Base-by-base conservation (phyloP, 2,888 invertebrate genomes). In the Leucophora obtusa region DNA sequence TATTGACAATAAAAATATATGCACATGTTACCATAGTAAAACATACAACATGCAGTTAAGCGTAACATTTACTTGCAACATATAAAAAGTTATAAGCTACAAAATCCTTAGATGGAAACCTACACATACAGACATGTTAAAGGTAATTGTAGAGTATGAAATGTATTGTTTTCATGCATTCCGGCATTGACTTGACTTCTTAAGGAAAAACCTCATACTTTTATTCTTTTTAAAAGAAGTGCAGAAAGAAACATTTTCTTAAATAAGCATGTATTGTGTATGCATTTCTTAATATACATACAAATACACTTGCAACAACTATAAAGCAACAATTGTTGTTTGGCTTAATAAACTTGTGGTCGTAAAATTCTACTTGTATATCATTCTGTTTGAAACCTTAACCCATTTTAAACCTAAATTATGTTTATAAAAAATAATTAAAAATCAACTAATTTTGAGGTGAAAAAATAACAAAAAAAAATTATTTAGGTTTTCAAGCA, bases 291-390 rank as follows among this genome's bases (percentile, higher is more conserved):
- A 10, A 60, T 59, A 66, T 28, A 60, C 18, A 11, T 71, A 28
- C 56, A 58, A 63, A 54, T 59, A 69, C 63, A 60, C 62, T 50
- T 69, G 47, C 69, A 72, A 65, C 77, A 81, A 21, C 65, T 73
- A 77, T 81, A 81, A 77, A 81, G 73, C 74, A 81, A 77, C 81
- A 81, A 81, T 77, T 81, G 81, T 77, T 81, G 70, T 60, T 81
- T 77, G 77, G 73, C 81, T 77, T 74, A 47, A 77, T 74, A 81
- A 77, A 81, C 77, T 77, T 65, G 56, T 59, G 69, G 56, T 74
- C 77, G 77, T 81, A 77, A 81, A 77, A 77, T 60, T 73, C 68
- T 74, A 81, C 81, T 81, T 77, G 71, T 78, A 47, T 60, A 72
- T 77, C 71, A 71, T 71, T 54, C 65, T n/a, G 71, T 47, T 33